Conservation (phyloP, 2,113 vertebrate species). For the Nibea coibor region DNA sequence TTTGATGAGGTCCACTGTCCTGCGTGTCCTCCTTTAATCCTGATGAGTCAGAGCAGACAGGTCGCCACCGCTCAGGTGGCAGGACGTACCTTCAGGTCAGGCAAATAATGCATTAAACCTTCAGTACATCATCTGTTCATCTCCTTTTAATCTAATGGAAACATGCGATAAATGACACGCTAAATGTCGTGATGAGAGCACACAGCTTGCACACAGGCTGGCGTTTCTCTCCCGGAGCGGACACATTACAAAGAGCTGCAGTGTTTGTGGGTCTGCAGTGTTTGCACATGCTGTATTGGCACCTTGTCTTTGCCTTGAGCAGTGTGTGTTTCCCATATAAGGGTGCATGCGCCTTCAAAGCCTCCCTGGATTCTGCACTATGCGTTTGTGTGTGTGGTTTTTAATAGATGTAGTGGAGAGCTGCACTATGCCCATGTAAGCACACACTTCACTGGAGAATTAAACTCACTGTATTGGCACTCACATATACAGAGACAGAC, state of each 20-base stretch:
- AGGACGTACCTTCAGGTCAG: background rate
- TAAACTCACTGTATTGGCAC: slow-evolving; percentile 23
- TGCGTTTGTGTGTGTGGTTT: slow-evolving; percentile 57
- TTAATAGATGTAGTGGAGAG: slow-evolving; percentile 63
- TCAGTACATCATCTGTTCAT: background rate
- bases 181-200: background rate
- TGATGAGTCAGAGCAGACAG: slow-evolving; percentile 35
- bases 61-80: slow-evolving; percentile 2
- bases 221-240: background rate
- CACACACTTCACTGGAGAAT: slow-evolving; percentile 49
- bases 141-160: background rate
- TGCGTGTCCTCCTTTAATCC: slow-evolving; percentile 35
- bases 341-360: slow-evolving; percentile 65
- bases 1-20: background rate
- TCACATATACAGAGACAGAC: background rate
- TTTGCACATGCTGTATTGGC: slow-evolving; percentile 56
- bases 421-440: slow-evolving; percentile 83
- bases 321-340: slow-evolving; percentile 80
- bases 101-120: background rate
- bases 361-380: slow-evolving; percentile 53
- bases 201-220: accelerated
- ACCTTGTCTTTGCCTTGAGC: slow-evolving; percentile 61
- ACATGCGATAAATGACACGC: background rate
- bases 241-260: background rate
- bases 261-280: slow-evolving; percentile 2